A percentile compares a stretch with the other conserved stretches of the same genome.
Conservation (phyloP, 2,113 vertebrate species). For the Corythoichthys haematopterus region DNA sequence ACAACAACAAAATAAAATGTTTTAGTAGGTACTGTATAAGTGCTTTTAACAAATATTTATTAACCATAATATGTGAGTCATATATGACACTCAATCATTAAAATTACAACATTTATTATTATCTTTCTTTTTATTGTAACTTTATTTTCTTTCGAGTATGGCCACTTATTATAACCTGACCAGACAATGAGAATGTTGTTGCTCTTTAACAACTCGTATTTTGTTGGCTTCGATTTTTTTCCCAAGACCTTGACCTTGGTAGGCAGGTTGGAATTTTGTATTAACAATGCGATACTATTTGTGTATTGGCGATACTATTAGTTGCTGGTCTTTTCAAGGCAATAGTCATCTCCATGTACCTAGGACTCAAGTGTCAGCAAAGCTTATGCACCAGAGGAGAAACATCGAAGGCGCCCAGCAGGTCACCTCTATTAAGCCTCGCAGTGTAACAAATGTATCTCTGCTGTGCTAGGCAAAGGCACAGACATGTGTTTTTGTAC, state of each 20-base stretch:
- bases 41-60: too few species aligned
- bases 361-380: conserved; percentile 15
- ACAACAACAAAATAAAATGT: too few species aligned
- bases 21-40: too few species aligned
- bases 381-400: conserved; percentile 16
- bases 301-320: not conserved
- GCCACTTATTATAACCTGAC: too few species aligned
- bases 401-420: conserved; percentile 13
- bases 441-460: conserved; percentile 34
- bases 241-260: not conserved
- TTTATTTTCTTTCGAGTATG: too few species aligned
- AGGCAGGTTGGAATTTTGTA: not conserved
- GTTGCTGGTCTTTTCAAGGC: not conserved
- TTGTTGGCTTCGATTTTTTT: not conserved
- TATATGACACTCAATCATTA: too few species aligned
- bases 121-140: too few species aligned
- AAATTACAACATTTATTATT: too few species aligned
- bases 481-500: conserved; percentile 43
- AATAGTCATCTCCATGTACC: not conserved
- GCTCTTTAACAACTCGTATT: too few species aligned
- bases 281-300: not conserved
- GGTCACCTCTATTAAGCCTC: conserved; percentile 27
- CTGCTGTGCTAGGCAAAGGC: conserved; percentile 38
- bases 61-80: too few species aligned
- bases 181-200: too few species aligned